Conservation (phyloP, 1,140 invertebrate genomes). For the Alviniconcha marisindica region DNA sequence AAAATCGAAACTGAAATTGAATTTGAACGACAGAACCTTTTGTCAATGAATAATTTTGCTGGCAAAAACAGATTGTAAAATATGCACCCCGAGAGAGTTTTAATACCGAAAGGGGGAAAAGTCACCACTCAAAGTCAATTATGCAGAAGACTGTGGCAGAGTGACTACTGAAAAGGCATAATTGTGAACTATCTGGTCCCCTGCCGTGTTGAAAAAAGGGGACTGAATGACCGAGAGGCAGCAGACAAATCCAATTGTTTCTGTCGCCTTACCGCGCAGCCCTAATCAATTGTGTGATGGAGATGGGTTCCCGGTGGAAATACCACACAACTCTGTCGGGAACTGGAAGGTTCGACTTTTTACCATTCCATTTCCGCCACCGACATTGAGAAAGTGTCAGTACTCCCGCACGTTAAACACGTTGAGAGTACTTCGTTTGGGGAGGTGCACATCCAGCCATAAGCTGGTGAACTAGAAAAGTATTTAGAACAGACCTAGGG, state of each 20-base stretch:
- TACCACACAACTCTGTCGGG: background rate
- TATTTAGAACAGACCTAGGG: too few species aligned
- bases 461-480: too few species aligned
- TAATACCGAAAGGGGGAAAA: background rate
- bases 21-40: background rate
- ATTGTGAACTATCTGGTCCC: too few species aligned
- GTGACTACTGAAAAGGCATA: too few species aligned
- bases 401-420: too few species aligned
- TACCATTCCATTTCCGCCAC: too few species aligned
- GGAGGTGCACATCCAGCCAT: too few species aligned
- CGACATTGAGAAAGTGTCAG: too few species aligned
- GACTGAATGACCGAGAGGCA: background rate
- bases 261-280: background rate
- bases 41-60: background rate
- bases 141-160: too few species aligned
- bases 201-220: background rate
- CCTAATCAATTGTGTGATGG: slow-evolving; percentile 1
- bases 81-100: background rate
- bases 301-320: background rate
- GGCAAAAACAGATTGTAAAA: background rate
- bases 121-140: background rate
- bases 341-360: background rate
- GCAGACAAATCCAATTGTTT: background rate
- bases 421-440: too few species aligned
- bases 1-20: background rate